Conservation (phyloP, 1,140 invertebrate genomes). For the Cydia amplana region DNA sequence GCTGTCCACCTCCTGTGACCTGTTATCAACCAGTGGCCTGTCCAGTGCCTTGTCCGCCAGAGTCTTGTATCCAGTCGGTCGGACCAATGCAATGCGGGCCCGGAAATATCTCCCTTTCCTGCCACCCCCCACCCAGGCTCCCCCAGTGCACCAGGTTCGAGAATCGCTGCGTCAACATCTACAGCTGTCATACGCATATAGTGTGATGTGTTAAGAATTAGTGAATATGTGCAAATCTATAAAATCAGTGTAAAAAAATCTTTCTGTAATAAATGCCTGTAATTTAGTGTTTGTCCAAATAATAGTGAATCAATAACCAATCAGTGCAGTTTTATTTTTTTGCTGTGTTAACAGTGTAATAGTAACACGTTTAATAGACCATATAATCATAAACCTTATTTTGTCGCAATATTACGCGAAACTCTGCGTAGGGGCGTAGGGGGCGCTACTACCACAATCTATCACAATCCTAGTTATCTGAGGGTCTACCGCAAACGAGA, state of each 20-base stretch:
- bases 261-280: neutral
- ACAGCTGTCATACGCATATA: slow-evolving; percentile 69
- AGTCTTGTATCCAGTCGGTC: neutral
- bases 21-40: neutral
- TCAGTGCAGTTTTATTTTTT: neutral
- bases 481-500: no score
- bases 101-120: neutral
- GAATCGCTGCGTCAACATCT: slow-evolving; percentile 67
- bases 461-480: no score
- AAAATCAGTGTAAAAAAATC: slow-evolving; percentile 7
- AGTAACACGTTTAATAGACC: no score
- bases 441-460: no score
- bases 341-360: neutral
- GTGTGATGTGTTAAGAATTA: slow-evolving; percentile 46
- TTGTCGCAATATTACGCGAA: no score
- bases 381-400: no score
- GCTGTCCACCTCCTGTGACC: neutral
- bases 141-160: neutral
- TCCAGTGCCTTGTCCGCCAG: neutral
- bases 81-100: slow-evolving; percentile 20
- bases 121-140: neutral
- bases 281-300: neutral
- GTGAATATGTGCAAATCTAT: slow-evolving; percentile 6
- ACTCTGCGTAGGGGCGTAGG: no score
- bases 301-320: neutral